A percentile compares a stretch with the other conserved stretches of the same genome.
phyloP scores from a whole-genome alignment of 2,888 invertebrate genomes.

The Apamea epomidion region DNA sequence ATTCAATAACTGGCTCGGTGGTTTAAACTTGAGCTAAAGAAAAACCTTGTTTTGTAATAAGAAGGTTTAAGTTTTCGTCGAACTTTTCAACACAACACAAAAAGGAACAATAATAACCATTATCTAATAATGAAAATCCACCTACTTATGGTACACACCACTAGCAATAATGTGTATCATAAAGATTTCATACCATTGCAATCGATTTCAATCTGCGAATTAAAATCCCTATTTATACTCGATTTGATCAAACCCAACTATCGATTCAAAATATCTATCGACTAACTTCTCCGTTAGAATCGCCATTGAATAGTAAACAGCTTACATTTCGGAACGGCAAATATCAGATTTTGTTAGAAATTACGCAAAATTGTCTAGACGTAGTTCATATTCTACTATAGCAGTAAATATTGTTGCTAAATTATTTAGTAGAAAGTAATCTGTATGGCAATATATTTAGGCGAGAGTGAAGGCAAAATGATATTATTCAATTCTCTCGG shows the following conservation, averaged over 20 bases:
- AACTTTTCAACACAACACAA: not conserved
- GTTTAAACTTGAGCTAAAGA: no score
- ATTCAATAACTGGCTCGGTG: no score
- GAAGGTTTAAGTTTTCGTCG: no score
- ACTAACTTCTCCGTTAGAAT: constrained; percentile 5
- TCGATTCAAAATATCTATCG: constrained; percentile 15
- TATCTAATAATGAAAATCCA: not conserved
- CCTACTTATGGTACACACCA: not conserved
- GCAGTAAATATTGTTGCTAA: not conserved
- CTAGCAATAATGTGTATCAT: not conserved
- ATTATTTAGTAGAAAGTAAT: not conserved
- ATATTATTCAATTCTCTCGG: not conserved
- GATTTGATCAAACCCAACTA: constrained; percentile 30
- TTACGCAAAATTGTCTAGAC: constrained; percentile 13
- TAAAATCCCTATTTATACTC: constrained; percentile 36
- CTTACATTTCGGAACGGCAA: constrained; percentile 3
- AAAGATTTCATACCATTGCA: not conserved
- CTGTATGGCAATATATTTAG: not conserved
- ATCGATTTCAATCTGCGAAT: constrained; percentile 17
- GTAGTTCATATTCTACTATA: not conserved
- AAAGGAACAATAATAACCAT: not conserved
- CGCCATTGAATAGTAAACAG: constrained; percentile 22
- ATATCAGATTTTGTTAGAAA: constrained; percentile 29
- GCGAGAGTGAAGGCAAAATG: not conserved
- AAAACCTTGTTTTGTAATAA: no score